phyloP scores from a whole-genome alignment of 2,888 invertebrate genomes.

The Scaptomyza flava region DNA sequence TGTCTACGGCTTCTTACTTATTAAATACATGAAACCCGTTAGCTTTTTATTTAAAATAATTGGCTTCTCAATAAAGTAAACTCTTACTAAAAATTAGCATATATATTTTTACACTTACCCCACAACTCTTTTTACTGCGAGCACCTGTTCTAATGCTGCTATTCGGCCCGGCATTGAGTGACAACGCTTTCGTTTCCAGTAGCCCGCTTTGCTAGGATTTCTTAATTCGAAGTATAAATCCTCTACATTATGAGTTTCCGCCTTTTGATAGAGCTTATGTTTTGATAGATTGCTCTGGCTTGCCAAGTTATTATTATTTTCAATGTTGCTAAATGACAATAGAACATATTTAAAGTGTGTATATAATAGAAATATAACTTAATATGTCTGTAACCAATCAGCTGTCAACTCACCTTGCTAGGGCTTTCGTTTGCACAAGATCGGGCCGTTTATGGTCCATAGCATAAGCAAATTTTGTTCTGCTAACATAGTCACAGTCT shows the following conservation, averaged over 20 bases:
- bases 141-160: constrained; percentile 37
- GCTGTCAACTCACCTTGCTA: constrained; percentile 29
- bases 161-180: constrained; percentile 73
- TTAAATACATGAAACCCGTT: no score
- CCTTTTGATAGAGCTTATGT: constrained; percentile 1
- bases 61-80: no score
- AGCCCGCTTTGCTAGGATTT: constrained; percentile 16
- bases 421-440: constrained; percentile 1
- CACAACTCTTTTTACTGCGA: constrained; percentile 12
- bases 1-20: no score
- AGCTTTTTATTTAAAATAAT: no score
- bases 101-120: constrained; percentile 31
- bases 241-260: constrained; percentile 4
- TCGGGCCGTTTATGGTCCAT: neutral
- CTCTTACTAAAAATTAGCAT: neutral
- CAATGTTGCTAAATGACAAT: constrained; percentile 1
- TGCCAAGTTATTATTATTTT: constrained; percentile 6
- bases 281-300: neutral
- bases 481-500: constrained; percentile 79
- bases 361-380: neutral
- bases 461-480: constrained; percentile 21
- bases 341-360: neutral
- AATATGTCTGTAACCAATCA: neutral
- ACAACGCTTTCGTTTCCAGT: constrained; percentile 56
- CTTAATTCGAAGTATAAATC: constrained; percentile 6